Percentiles rank a stretch among this genome's conserved stretches.
phyloP scores from a whole-genome alignment of 2,797 vertebrate species.

The Microchirus variegatus region DNA sequence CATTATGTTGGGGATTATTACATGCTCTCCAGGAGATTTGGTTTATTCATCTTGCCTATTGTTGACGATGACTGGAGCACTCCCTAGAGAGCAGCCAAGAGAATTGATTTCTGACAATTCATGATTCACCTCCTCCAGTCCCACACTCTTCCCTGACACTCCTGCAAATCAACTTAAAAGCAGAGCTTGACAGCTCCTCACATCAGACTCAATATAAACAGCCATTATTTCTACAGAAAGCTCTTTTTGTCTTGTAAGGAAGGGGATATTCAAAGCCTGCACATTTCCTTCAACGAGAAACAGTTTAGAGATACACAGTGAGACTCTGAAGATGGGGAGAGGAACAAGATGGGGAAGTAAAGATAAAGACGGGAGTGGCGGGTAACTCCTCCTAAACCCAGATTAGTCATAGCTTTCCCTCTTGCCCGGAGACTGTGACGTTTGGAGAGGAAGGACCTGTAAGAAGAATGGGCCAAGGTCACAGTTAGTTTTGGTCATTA shows the following conservation, averaged over 20 bases:
- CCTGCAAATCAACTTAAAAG: slow-evolving; percentile 83
- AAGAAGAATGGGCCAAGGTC: too few species aligned
- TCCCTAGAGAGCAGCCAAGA: slow-evolving; percentile 72
- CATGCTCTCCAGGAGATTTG: slow-evolving; percentile 75
- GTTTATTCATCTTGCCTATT: slow-evolving; percentile 80
- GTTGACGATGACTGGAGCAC: slow-evolving; percentile 72
- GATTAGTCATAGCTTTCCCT: slow-evolving; percentile 23
- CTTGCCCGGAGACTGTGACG: slow-evolving; percentile 11
- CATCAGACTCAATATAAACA: slow-evolving; percentile 77
- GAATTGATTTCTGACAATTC: slow-evolving; percentile 85
- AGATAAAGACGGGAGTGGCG: slow-evolving; percentile 15
- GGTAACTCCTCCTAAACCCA: neutral
- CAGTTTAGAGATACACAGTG: slow-evolving; percentile 54
- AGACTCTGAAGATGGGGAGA: slow-evolving; percentile 57
- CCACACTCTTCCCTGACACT: slow-evolving; percentile 70
- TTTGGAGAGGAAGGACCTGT: slow-evolving; percentile 2
- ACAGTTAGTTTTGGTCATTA: too few species aligned
- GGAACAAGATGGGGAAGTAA: slow-evolving; percentile 13
- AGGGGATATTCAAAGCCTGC: slow-evolving; percentile 66
- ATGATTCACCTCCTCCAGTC: slow-evolving; percentile 76
- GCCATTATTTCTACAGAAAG: slow-evolving; percentile 80
- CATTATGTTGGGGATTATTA: slow-evolving; percentile 77
- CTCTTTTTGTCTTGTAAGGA: slow-evolving; percentile 73
- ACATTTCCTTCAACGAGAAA: slow-evolving; percentile 52
- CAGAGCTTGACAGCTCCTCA: slow-evolving; percentile 77